phyloP scores from a whole-genome alignment of 2,888 invertebrate genomes.

The Nymphalis c-album region DNA sequence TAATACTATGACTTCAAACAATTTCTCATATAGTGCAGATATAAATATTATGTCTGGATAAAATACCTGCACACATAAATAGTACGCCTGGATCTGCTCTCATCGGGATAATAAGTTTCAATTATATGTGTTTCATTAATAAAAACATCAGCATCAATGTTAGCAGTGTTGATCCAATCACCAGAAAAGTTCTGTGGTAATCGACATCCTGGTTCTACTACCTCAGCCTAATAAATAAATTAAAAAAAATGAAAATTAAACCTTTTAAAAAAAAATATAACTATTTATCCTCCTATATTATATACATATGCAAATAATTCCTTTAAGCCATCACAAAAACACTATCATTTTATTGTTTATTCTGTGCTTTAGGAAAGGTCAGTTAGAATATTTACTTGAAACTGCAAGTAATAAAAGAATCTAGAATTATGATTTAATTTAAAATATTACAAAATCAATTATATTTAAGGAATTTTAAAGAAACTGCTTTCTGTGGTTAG shows the following conservation, averaged over 20 bases:
- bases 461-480: too few species aligned
- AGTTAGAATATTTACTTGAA: too few species aligned
- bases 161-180: conserved; percentile 98
- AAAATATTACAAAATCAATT: too few species aligned
- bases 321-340: too few species aligned
- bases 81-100: conserved; percentile 91
- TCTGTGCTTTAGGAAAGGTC: too few species aligned
- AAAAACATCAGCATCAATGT: conserved; percentile 95
- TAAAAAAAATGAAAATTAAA: too few species aligned
- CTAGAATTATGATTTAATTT: too few species aligned
- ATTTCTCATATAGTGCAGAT: conserved; percentile 84
- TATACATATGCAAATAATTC: too few species aligned
- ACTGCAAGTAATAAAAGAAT: too few species aligned
- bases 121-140: conserved; percentile 98
- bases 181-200: conserved; percentile 97
- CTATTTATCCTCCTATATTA: too few species aligned
- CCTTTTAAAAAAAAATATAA: too few species aligned
- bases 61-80: conserved; percentile 92
- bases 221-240: conserved; percentile 84
- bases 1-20: background rate
- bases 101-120: conserved; percentile 97
- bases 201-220: conserved; percentile 94
- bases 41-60: conserved; percentile 92
- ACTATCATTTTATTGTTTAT: too few species aligned
- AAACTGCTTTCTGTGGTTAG: conserved; percentile 1